These are phyloP conservation scores for Lepus americanus DNA, from an alignment of 2,113 vertebrate species.

Conservation along the genomic window DNA sequence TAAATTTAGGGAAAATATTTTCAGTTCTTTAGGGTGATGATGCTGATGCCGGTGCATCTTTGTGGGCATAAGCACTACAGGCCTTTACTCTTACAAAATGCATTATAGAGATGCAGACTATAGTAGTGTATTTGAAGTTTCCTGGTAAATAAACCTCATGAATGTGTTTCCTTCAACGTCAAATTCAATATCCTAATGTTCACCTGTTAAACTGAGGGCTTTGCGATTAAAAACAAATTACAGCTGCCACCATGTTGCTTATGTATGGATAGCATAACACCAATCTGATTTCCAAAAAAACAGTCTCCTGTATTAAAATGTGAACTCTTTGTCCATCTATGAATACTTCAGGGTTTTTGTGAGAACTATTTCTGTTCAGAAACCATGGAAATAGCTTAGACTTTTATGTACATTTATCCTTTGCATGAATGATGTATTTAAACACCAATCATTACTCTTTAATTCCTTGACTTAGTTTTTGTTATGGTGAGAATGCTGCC, in stretches of 20 bases:
- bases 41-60: neutral
- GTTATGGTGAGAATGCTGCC: neutral
- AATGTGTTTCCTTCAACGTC: neutral
- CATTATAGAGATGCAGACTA: neutral
- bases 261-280: neutral
- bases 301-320: neutral
- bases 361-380: neutral
- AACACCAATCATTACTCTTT: neutral
- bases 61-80: neutral
- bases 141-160: conserved; percentile 19
- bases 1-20: neutral
- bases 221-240: conserved; percentile 38
- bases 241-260: conserved; percentile 10
- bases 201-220: conserved; percentile 8
- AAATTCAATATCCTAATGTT: conserved; percentile 55
- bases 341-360: neutral
- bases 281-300: neutral
- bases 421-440: neutral
- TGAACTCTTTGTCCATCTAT: neutral
- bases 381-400: neutral
- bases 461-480: neutral
- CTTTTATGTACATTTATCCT: neutral
- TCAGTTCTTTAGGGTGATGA: neutral
- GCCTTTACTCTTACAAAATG: neutral
- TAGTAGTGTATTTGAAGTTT: neutral